These are phyloP conservation scores for Lepidochitona cinerea DNA, from an alignment of 2,888 invertebrate genomes.

Conservation along the genomic window DNA sequence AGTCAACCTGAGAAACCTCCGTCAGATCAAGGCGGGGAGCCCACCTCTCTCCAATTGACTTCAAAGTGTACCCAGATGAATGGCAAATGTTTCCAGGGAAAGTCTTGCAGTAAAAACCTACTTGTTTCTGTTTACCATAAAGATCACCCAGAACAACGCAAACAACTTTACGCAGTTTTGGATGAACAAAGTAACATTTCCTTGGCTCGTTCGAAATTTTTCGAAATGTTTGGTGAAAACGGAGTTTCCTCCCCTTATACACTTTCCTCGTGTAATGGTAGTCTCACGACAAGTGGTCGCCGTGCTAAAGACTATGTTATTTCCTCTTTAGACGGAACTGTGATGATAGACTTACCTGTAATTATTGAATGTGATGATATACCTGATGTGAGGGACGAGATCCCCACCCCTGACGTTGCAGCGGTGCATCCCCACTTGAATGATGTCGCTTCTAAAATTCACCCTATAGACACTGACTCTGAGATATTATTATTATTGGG, in stretches of 20 bases:
- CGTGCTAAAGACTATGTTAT: conserved; percentile 17
- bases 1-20: no score
- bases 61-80: conserved; percentile 8
- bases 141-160: neutral
- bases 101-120: conserved; percentile 12
- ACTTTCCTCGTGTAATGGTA: conserved; percentile 1
- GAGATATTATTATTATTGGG: conserved; percentile 9
- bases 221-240: neutral
- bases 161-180: neutral
- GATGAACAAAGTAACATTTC: conserved; percentile 20
- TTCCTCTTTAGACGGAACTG: conserved; percentile 16
- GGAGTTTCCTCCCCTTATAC: neutral
- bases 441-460: conserved; percentile 1
- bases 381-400: conserved; percentile 23
- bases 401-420: conserved; percentile 30
- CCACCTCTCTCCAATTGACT: neutral
- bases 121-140: conserved; percentile 1
- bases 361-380: conserved; percentile 32
- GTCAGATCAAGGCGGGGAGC: conserved; percentile 5
- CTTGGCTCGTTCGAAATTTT: conserved; percentile 1
- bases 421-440: neutral
- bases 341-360: conserved; percentile 17
- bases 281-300: conserved; percentile 10
- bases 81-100: neutral
- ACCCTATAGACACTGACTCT: neutral